Percentiles rank a stretch among this genome's conserved stretches.
These are phyloP conservation scores for Drosophila birchii DNA, from an alignment of 2,888 invertebrate genomes.

Conservation along the genomic window DNA sequence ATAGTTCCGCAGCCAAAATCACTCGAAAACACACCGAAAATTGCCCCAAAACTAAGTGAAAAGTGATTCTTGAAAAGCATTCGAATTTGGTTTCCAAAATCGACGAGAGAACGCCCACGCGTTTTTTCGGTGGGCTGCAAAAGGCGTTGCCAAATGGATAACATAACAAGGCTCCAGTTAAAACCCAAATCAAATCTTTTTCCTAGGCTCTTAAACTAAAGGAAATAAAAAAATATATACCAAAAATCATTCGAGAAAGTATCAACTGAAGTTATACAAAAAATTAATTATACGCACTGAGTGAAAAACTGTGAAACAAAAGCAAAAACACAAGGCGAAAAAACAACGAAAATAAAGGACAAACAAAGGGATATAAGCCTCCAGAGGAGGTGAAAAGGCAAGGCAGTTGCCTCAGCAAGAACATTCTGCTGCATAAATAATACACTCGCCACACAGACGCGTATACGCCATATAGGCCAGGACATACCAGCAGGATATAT, in stretches of 20 bases:
- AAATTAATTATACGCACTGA: slow-evolving; percentile 65
- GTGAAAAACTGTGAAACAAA: slow-evolving; percentile 13
- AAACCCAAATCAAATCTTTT: slow-evolving; percentile 18
- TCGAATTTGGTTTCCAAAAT: slow-evolving; percentile 8
- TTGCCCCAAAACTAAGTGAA: slow-evolving; percentile 20
- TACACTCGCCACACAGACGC: slow-evolving; percentile 40
- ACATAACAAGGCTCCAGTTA: slow-evolving; percentile 28
- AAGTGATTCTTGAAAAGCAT: slow-evolving; percentile 20
- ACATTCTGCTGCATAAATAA: slow-evolving; percentile 50
- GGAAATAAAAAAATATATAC: background rate
- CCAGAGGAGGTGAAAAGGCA: slow-evolving; percentile 20
- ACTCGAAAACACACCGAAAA: slow-evolving; percentile 14
- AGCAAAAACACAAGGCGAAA: slow-evolving; percentile 7
- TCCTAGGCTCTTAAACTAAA: slow-evolving; percentile 34
- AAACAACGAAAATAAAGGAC: slow-evolving; percentile 31
- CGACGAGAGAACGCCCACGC: slow-evolving; percentile 22
- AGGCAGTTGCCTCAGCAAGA: slow-evolving; percentile 42
- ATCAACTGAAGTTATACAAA: slow-evolving; percentile 35
- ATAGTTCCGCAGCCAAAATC: slow-evolving; percentile 9
- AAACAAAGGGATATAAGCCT: slow-evolving; percentile 25
- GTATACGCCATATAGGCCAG: slow-evolving; percentile 46
- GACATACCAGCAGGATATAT: slow-evolving; percentile 41
- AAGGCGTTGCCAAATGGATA: slow-evolving; percentile 72
- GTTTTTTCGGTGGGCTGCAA: slow-evolving; percentile 39
- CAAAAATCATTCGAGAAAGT: slow-evolving; percentile 9